Conservation (phyloP, 2,888 invertebrate genomes). For the Sinhomidia bicolor region DNA sequence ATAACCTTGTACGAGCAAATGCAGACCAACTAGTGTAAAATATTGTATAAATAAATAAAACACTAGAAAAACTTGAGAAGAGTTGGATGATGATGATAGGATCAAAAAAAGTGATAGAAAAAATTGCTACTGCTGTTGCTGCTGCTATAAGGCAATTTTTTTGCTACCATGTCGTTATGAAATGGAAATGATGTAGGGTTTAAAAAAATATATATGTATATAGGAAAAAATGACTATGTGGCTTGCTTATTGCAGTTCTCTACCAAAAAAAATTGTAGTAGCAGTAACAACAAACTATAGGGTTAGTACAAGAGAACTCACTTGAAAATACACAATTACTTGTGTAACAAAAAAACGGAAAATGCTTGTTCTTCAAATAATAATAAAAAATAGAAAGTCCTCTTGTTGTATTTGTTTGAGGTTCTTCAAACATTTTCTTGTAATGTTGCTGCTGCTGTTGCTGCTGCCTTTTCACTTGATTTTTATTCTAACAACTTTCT, state of each 20-base stretch:
- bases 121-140: background rate
- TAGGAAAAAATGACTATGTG: background rate
- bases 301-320: constrained; percentile 8
- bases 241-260: too few species aligned
- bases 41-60: background rate
- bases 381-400: constrained; percentile 40
- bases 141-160: background rate
- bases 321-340: constrained; percentile 35
- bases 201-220: background rate
- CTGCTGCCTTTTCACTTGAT: constrained; percentile 1
- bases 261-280: constrained; percentile 23
- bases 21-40: background rate
- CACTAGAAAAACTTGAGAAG: constrained; percentile 17
- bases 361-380: constrained; percentile 51
- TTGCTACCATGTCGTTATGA: background rate
- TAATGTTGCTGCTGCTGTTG: constrained; percentile 11
- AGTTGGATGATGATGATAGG: background rate
- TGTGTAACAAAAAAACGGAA: constrained; percentile 44
- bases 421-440: constrained; percentile 15
- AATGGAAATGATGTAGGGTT: constrained; percentile 5
- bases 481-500: background rate
- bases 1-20: background rate
- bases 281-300: constrained; percentile 22
- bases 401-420: background rate
- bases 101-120: constrained; percentile 13